Evolutionary conservation across 2,797 vertebrate genomes (phyloP).

Genomic region (Cryptoblepharus egeriae): DNA sequence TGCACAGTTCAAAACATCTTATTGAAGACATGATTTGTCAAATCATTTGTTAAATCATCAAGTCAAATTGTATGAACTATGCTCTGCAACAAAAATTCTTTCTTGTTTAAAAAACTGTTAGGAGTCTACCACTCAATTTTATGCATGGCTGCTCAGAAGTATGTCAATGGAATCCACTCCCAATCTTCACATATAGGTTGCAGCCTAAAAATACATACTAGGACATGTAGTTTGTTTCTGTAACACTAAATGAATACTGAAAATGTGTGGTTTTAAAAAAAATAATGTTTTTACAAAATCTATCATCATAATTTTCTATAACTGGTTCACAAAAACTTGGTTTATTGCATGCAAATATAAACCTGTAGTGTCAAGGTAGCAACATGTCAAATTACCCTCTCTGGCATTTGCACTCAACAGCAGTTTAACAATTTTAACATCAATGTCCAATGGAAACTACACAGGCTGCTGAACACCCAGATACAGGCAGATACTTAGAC

Average conservation of each 20-base stretch:
- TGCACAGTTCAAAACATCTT: not conserved
- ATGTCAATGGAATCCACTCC: no score
- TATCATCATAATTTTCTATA: not conserved
- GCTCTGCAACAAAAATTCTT: not conserved
- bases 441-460: no score
- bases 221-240: not conserved
- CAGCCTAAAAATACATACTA: no score
- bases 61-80: not conserved
- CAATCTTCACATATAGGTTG: no score
- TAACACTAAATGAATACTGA: not conserved
- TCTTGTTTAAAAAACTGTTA: not conserved
- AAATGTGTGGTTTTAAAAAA: not conserved
- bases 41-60: no score
- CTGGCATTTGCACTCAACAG: no score
- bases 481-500: no score
- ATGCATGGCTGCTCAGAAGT: not conserved
- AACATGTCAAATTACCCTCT: no score
- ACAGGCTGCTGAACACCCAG: no score
- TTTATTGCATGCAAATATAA: not conserved
- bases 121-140: not conserved
- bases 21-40: not conserved
- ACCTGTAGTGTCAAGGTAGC: no score
- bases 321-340: not conserved
- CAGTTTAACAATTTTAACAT: no score
- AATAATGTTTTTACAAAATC: not conserved